phyloP scores from a whole-genome alignment of 2,888 invertebrate species.

The Parasteatoda lunata region DNA sequence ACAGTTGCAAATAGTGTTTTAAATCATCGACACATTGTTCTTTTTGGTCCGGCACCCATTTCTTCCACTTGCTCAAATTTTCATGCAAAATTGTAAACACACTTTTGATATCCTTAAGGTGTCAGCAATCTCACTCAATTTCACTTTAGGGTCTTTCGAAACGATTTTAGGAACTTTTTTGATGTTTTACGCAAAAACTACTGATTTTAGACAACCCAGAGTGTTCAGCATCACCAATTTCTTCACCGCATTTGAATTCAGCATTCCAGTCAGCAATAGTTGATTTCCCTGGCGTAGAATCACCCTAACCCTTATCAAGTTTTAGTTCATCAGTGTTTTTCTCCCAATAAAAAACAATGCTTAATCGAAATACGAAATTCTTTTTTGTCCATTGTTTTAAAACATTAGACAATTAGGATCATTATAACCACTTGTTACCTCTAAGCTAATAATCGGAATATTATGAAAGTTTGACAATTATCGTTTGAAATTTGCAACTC shows the following conservation, averaged over 20 bases:
- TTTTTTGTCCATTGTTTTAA: background rate
- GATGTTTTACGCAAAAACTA: background rate
- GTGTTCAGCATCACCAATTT: background rate
- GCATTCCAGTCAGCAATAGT: background rate
- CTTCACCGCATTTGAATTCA: background rate
- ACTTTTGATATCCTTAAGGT: conserved; percentile 4
- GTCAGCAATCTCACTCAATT: background rate
- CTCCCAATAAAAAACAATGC: background rate
- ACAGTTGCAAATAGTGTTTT: background rate
- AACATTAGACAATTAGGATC: background rate
- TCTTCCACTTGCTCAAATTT: background rate
- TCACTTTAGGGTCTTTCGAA: background rate
- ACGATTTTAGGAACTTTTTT: background rate
- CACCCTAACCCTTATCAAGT: background rate
- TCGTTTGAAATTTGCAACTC: background rate
- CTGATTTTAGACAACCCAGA: background rate
- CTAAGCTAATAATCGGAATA: background rate
- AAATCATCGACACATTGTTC: background rate
- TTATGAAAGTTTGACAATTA: background rate
- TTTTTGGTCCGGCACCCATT: background rate
- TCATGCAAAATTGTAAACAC: conserved; percentile 6
- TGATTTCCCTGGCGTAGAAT: background rate
- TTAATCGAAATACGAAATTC: background rate
- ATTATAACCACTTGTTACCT: background rate
- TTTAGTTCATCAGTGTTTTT: background rate